Conservation (phyloP, 2,113 vertebrate species). For the Cebidichthys violaceus region DNA sequence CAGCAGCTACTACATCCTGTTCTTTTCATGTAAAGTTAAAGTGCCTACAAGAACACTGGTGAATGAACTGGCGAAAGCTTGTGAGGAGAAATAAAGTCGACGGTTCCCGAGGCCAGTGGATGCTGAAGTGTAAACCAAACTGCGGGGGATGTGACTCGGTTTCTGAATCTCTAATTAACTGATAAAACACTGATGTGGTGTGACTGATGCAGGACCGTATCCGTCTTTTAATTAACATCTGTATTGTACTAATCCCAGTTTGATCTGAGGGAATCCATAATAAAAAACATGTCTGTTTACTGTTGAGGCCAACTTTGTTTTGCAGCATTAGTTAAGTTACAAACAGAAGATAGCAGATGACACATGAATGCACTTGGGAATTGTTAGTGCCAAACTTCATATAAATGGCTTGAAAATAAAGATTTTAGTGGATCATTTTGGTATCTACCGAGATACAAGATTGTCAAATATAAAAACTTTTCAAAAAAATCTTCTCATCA, state of each 20-base stretch:
- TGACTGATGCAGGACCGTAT: background rate
- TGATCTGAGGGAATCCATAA: background rate
- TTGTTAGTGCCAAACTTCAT: too few species aligned
- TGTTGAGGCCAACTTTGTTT: background rate
- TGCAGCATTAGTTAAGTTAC: background rate
- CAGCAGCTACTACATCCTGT: background rate
- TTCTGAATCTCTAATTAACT: background rate
- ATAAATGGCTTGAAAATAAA: background rate
- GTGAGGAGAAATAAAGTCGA: conserved; percentile 1
- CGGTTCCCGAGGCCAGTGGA: background rate
- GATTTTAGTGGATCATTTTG: background rate
- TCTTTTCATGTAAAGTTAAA: background rate
- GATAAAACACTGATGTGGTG: background rate
- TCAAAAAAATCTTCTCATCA: background rate
- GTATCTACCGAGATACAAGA: background rate
- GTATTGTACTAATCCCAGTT: background rate
- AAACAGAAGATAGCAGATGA: background rate
- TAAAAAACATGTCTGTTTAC: background rate
- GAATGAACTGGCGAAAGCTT: background rate
- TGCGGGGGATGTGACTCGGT: background rate
- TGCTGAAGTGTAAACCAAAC: background rate
- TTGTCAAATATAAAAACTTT: background rate
- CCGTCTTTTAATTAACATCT: background rate
- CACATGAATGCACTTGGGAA: background rate
- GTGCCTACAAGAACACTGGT: background rate